These are phyloP conservation scores for Melierax canorus DNA, from an alignment of 2,113 vertebrate species.

Conservation along the genomic window DNA sequence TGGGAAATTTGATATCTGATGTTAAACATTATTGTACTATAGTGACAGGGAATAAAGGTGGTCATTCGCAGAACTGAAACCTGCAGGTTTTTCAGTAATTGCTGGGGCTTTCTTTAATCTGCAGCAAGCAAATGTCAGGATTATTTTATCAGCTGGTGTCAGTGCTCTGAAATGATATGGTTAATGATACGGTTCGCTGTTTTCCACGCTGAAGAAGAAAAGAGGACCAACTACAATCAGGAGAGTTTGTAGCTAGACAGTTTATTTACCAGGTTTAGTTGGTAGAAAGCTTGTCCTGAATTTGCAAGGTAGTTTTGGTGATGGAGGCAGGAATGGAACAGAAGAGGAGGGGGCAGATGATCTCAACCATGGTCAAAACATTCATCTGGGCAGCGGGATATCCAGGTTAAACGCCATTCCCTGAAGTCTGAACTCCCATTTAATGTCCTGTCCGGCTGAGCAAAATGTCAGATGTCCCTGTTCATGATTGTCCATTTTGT, in stretches of 20 bases:
- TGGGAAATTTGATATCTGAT: background rate
- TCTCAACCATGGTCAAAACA: background rate
- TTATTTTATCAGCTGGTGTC: conserved; percentile 22
- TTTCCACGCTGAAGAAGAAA: background rate
- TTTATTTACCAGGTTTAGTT: background rate
- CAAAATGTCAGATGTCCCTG: background rate
- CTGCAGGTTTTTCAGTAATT: background rate
- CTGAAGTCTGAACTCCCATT: background rate
- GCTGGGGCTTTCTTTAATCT: background rate
- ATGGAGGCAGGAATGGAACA: background rate
- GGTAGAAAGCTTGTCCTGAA: background rate
- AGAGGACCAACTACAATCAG: background rate
- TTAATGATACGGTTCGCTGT: accelerated
- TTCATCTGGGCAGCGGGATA: background rate
- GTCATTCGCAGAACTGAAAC: background rate
- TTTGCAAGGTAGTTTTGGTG: background rate
- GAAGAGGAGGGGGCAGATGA: background rate
- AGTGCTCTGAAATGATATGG: background rate
- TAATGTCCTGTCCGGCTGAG: background rate
- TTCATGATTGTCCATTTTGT: background rate
- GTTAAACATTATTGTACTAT: background rate
- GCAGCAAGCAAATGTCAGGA: conserved; percentile 19
- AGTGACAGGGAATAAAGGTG: background rate
- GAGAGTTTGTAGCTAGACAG: background rate
- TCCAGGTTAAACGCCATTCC: background rate